phyloP scores from a whole-genome alignment of 2,797 vertebrate genomes.

The Eospalax fontanierii region DNA sequence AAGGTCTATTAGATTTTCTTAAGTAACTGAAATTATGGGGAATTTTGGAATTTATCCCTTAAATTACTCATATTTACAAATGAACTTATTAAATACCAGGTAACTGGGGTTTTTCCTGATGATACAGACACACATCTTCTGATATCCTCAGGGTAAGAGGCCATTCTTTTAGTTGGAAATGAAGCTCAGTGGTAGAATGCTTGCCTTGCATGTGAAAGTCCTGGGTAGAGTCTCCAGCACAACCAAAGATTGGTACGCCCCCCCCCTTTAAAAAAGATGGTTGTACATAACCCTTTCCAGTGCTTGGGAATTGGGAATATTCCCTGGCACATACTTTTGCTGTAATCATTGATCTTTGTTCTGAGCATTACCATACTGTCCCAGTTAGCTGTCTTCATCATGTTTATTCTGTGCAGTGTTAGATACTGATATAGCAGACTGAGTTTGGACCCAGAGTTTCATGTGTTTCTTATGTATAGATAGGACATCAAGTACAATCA shows the following conservation, averaged over 20 bases:
- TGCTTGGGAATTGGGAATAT: not conserved
- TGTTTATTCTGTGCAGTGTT: not conserved
- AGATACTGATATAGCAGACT: not conserved
- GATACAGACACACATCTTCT: not conserved
- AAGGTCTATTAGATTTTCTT: not conserved
- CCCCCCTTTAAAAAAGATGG: no score
- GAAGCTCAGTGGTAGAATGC: no score
- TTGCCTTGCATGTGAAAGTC: no score
- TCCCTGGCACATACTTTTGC: not conserved
- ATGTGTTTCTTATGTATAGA: conserved; percentile 10
- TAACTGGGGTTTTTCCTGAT: not conserved
- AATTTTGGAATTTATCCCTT: conserved; percentile 50
- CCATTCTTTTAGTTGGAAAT: not conserved
- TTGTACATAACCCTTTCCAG: not conserved
- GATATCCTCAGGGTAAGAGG: not conserved
- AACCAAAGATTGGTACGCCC: no score
- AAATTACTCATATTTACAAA: not conserved
- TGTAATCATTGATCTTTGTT: conserved; percentile 47
- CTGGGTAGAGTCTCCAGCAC: no score
- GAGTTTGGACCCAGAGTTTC: not conserved
- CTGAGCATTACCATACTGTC: not conserved
- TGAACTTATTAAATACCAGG: not conserved
- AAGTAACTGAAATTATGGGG: not conserved
- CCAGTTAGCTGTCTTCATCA: not conserved
- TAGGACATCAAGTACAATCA: not conserved